Conservation (phyloP, 1,140 invertebrate genomes). For the Procambarus clarkii region DNA sequence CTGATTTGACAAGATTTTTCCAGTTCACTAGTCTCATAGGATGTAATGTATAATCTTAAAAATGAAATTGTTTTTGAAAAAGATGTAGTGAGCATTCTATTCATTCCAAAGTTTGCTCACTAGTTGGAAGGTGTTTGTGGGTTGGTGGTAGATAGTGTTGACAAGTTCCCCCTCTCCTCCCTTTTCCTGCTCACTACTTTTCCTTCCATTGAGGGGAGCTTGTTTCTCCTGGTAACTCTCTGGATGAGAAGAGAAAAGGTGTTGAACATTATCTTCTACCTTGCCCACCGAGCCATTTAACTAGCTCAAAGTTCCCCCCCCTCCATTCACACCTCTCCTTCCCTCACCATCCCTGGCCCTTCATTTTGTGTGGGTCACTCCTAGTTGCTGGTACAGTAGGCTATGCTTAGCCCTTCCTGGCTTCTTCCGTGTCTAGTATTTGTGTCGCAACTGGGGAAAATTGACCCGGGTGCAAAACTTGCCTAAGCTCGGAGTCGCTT, state of each 20-base stretch:
- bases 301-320: not conserved
- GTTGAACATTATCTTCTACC: conserved; percentile 16
- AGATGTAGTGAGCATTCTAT: conserved; percentile 5
- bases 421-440: conserved; percentile 64
- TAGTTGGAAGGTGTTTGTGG: conserved; percentile 14
- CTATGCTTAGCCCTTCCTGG: conserved; percentile 53
- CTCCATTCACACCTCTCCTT: not conserved
- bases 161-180: not conserved
- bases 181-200: not conserved
- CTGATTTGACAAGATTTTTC: not conserved
- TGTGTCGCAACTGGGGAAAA: conserved; percentile 58
- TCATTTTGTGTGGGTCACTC: conserved; percentile 24
- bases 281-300: conserved; percentile 11
- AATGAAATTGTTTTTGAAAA: not conserved
- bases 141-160: conserved; percentile 19
- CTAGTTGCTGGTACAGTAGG: conserved; percentile 60
- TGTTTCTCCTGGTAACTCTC: conserved; percentile 5
- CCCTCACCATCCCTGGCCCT: conserved; percentile 16
- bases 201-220: not conserved
- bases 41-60: not conserved
- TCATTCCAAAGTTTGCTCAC: not conserved
- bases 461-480: conserved; percentile 37
- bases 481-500: conserved; percentile 23
- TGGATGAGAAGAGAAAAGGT: conserved; percentile 14
- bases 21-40: conserved; percentile 6